A percentile compares a stretch with the other conserved stretches of the same genome.
Conservation (phyloP, 1,140 invertebrate genomes). For the Apis laboriosa region DNA sequence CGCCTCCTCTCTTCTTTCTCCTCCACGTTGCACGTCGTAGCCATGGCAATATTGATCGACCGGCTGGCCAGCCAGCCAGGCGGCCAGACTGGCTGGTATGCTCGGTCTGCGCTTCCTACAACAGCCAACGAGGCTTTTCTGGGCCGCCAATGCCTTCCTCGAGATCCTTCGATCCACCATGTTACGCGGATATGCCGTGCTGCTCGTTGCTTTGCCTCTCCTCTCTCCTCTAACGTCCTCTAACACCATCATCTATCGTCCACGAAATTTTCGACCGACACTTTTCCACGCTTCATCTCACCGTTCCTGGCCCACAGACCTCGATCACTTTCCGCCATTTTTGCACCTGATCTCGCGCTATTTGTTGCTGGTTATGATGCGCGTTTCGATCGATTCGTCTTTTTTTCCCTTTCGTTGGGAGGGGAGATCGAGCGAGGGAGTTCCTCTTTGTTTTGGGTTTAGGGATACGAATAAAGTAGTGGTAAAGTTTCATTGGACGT, state of each 20-base stretch:
- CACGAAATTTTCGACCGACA: neutral
- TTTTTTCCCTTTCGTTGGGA: too few relatives aligned
- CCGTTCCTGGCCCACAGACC: neutral
- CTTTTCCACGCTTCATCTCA: slow-evolving; percentile 6
- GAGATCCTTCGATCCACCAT: slow-evolving; percentile 40
- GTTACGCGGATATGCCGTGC: slow-evolving; percentile 29
- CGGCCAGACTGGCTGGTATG: slow-evolving; percentile 45
- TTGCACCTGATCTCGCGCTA: neutral
- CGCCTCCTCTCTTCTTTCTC: slow-evolving; percentile 63
- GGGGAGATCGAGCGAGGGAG: too few relatives aligned
- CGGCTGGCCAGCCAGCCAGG: slow-evolving; percentile 58
- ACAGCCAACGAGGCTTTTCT: slow-evolving; percentile 53
- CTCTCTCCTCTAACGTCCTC: neutral
- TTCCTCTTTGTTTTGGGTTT: too few relatives aligned
- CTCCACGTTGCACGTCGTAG: slow-evolving; percentile 69
- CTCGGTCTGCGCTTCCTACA: slow-evolving; percentile 47
- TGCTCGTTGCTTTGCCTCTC: neutral
- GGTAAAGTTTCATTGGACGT: too few relatives aligned
- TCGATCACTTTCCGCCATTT: neutral
- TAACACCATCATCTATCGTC: too few relatives aligned
- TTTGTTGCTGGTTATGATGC: neutral
- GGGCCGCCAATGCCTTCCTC: slow-evolving; percentile 31
- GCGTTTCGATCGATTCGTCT: too few relatives aligned
- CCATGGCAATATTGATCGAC: slow-evolving; percentile 76
- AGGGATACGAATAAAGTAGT: too few relatives aligned